Percentiles rank a stretch among this genome's conserved stretches.
Conservation (phyloP, 2,888 invertebrate species). For the Chrysomela aeneicollis region DNA sequence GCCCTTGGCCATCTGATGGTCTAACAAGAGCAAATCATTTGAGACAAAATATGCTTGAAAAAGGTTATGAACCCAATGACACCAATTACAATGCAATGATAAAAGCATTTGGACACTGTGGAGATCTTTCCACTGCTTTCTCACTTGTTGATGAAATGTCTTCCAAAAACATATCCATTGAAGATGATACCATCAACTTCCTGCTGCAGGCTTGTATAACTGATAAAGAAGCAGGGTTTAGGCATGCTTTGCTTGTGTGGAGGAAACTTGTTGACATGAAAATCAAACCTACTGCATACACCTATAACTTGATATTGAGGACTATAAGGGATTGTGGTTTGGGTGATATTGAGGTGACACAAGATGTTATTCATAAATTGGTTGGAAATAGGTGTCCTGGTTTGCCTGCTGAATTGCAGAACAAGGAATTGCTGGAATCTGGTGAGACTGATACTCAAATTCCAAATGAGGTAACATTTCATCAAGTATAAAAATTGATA, state of each 20-base stretch:
- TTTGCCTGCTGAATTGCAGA: conserved; percentile 8
- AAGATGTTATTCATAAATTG: conserved; percentile 57
- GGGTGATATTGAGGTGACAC: conserved; percentile 70
- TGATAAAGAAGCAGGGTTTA: conserved; percentile 80
- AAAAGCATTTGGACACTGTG: conserved; percentile 88
- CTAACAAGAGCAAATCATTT: conserved; percentile 73
- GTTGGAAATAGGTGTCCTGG: conserved; percentile 22
- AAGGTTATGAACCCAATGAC: conserved; percentile 73
- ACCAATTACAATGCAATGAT: conserved; percentile 89
- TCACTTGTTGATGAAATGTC: conserved; percentile 85
- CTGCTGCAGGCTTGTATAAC: conserved; percentile 85
- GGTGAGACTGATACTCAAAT: not conserved
- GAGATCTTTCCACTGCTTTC: conserved; percentile 81
- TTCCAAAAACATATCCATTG: conserved; percentile 67
- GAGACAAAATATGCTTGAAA: conserved; percentile 73
- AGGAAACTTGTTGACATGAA: conserved; percentile 75
- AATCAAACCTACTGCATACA: conserved; percentile 74
- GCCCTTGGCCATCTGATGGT: conserved; percentile 73
- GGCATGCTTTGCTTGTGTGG: conserved; percentile 87
- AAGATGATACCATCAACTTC: conserved; percentile 77
- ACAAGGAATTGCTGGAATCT: not conserved
- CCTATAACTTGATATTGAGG: conserved; percentile 83
- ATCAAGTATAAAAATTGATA: too few relatives aligned
- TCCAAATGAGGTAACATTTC: not conserved
- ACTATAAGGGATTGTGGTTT: conserved; percentile 83